Percentiles rank a stretch among this genome's conserved stretches.
Evolutionary conservation across 2,888 invertebrate genomes (phyloP).

Genomic region (Elegia similella): DNA sequence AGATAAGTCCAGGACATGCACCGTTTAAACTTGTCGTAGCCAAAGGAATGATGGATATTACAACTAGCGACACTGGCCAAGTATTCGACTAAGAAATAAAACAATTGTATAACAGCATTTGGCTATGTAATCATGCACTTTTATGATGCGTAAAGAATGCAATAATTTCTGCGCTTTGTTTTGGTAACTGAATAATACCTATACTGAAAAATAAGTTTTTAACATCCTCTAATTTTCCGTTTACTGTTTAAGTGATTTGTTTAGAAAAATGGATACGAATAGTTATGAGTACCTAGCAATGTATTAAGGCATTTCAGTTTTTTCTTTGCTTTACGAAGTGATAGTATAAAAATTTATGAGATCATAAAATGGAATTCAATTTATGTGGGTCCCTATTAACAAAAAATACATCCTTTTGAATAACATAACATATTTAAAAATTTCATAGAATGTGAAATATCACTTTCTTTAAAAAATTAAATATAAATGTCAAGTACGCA

Average conservation of each 20-base stretch:
- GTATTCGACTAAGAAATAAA: slow-evolving; percentile 45
- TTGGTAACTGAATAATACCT: not conserved
- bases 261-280: too few species aligned
- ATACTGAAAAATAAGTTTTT: too few species aligned
- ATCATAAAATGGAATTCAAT: too few species aligned
- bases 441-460: slow-evolving; percentile 1
- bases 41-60: slow-evolving; percentile 72
- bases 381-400: too few species aligned
- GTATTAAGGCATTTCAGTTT: too few species aligned
- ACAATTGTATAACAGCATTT: slow-evolving; percentile 43
- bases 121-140: slow-evolving; percentile 38
- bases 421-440: too few species aligned
- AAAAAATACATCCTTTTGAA: too few species aligned
- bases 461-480: slow-evolving; percentile 17
- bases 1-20: slow-evolving; percentile 57
- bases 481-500: slow-evolving; percentile 8
- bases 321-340: too few species aligned
- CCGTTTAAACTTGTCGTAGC: slow-evolving; percentile 70
- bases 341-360: too few species aligned
- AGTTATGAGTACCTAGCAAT: too few species aligned
- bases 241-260: too few species aligned
- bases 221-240: too few species aligned
- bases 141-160: slow-evolving; percentile 39
- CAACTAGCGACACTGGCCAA: slow-evolving; percentile 59
- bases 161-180: slow-evolving; percentile 26